phyloP scores from a whole-genome alignment of 2,113 vertebrate genomes.

The Parus major region DNA sequence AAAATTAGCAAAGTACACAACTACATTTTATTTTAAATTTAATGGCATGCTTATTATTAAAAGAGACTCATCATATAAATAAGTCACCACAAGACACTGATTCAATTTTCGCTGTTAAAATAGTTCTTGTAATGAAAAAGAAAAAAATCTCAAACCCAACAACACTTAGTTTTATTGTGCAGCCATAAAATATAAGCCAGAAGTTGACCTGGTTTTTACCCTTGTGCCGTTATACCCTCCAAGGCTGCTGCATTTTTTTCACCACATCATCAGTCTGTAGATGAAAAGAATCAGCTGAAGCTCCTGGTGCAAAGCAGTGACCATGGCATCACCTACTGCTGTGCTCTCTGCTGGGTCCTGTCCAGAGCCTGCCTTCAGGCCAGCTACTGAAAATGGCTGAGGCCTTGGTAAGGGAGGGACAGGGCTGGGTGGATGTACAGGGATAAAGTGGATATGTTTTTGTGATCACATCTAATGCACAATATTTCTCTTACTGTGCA shows the following conservation, averaged over 20 bases:
- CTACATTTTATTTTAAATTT: not conserved
- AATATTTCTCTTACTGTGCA: not conserved
- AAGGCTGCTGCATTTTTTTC: not conserved
- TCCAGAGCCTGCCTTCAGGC: not conserved
- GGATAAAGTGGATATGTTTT: not conserved
- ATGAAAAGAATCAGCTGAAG: not conserved
- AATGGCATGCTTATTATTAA: not conserved
- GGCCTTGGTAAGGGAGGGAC: not conserved
- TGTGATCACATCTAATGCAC: not conserved
- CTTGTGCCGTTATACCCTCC: not conserved
- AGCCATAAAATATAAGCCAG: not conserved
- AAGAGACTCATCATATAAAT: not conserved
- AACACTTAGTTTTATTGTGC: not conserved
- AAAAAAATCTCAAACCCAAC: rapidly evolving
- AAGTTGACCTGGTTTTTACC: not conserved
- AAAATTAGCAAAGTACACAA: not conserved
- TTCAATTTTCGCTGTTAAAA: slow-evolving; percentile 21
- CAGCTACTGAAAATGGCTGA: not conserved
- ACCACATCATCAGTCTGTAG: not conserved
- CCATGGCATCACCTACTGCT: not conserved
- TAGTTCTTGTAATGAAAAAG: not conserved
- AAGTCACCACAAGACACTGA: not conserved
- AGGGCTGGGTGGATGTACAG: not conserved
- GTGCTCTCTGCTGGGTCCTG: not conserved
- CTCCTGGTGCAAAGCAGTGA: not conserved